A percentile compares a stretch with the other conserved stretches of the same genome.
These are phyloP conservation scores for Tragelaphus buxtoni DNA, from an alignment of 2,113 vertebrate genomes.

Conservation along the genomic window DNA sequence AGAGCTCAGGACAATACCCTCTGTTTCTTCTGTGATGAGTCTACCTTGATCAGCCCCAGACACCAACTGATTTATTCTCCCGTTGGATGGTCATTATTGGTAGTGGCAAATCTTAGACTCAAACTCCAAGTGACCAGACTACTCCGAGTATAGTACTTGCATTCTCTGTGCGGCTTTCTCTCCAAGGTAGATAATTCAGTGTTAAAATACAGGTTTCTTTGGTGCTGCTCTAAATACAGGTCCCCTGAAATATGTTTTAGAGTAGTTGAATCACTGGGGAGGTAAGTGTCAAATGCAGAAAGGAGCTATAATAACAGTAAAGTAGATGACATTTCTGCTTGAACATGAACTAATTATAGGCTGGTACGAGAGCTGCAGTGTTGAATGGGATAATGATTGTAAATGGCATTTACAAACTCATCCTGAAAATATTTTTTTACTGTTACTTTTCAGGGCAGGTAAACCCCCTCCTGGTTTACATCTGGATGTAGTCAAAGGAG, in stretches of 20 bases:
- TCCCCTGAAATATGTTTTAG: constrained; percentile 44
- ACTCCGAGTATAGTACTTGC: background rate
- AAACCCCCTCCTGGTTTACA: constrained; percentile 97
- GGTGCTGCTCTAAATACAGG: constrained; percentile 61
- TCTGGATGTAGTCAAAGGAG: constrained; percentile 98
- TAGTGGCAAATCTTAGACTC: constrained; percentile 29
- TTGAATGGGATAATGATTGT: constrained; percentile 39
- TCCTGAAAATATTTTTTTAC: constrained; percentile 48
- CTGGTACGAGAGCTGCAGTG: background rate
- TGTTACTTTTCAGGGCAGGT: constrained; percentile 90
- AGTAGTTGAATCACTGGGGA: constrained; percentile 62
- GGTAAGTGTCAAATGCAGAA: constrained; percentile 50
- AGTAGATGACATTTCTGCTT: constrained; percentile 61
- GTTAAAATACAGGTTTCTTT: constrained; percentile 45
- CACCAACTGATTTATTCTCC: background rate
- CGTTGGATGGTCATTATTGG: background rate
- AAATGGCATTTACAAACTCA: constrained; percentile 32
- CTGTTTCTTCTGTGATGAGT: background rate
- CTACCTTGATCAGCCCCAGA: constrained; percentile 20
- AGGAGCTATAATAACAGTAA: constrained; percentile 53
- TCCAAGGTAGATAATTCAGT: constrained; percentile 3
- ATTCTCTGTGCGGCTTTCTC: background rate
- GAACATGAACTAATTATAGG: constrained; percentile 67
- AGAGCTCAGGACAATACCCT: background rate
- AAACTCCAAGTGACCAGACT: constrained; percentile 8